Evolutionary conservation across 2,113 vertebrate genomes (phyloP).

Genomic region (Hemichromis elongatus): DNA sequence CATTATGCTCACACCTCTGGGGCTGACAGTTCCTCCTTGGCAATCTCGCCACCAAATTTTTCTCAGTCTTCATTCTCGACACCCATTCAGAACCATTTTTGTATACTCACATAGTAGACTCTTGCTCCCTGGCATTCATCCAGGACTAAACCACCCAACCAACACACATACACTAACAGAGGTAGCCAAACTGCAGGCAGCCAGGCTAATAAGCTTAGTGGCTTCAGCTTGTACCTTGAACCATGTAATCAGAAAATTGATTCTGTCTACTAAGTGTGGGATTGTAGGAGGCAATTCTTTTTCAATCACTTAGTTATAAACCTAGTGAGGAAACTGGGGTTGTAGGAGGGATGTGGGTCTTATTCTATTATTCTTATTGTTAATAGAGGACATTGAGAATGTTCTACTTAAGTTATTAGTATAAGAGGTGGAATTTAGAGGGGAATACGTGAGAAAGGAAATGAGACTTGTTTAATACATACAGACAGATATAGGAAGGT

Average conservation of each 20-base stretch:
- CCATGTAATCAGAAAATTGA: slow-evolving; percentile 59
- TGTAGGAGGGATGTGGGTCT: background rate
- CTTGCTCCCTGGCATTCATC: background rate
- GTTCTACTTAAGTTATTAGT: background rate
- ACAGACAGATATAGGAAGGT: background rate
- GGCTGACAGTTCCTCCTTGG: background rate
- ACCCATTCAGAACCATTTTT: background rate
- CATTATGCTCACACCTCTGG: background rate
- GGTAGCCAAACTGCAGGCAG: slow-evolving; percentile 6
- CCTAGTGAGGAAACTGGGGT: background rate
- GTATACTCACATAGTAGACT: background rate
- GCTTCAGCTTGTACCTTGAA: slow-evolving; percentile 45
- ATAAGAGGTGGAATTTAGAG: background rate
- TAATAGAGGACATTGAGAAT: background rate
- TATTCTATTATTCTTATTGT: background rate
- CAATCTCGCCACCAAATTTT: background rate
- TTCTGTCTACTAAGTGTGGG: slow-evolving; percentile 15
- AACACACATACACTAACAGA: background rate
- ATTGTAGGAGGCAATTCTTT: background rate
- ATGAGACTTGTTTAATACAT: background rate
- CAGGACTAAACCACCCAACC: background rate
- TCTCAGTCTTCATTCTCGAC: background rate
- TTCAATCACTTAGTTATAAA: slow-evolving; percentile 12
- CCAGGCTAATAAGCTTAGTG: slow-evolving; percentile 60
- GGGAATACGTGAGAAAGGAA: background rate